Percentiles rank a stretch among this genome's conserved stretches.
phyloP scores from a whole-genome alignment of 2,797 vertebrate genomes.

The Odontamblyopus lacepedii region DNA sequence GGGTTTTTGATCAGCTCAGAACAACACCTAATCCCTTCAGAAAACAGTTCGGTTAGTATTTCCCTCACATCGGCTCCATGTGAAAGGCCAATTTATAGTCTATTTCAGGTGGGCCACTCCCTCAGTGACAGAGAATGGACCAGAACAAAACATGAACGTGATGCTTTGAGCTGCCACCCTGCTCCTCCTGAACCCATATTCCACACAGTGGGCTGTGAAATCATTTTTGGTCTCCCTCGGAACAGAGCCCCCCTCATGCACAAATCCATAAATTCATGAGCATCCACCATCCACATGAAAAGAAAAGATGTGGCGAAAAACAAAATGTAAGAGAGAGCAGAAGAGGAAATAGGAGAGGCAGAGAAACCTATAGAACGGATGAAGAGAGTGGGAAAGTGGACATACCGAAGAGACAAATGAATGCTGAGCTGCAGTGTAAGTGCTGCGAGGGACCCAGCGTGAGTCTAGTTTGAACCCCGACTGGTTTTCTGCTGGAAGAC shows the following conservation, averaged over 20 bases:
- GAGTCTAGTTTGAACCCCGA: slow-evolving; percentile 66
- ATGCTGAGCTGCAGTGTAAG: slow-evolving; percentile 63
- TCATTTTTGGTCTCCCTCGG: slow-evolving; percentile 71
- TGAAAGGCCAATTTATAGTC: slow-evolving; percentile 54
- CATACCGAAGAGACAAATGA: slow-evolving; percentile 48
- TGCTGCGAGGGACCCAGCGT: slow-evolving; percentile 65
- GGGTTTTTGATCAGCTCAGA: slow-evolving; percentile 11
- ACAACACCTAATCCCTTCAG: slow-evolving; percentile 11
- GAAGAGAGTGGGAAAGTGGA: slow-evolving; percentile 29
- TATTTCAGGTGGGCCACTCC: slow-evolving; percentile 61
- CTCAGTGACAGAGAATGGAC: slow-evolving; percentile 62
- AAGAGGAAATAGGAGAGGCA: slow-evolving; percentile 22
- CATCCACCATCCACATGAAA: slow-evolving; percentile 67
- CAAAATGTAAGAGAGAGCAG: slow-evolving; percentile 50
- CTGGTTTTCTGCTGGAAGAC: slow-evolving; percentile 65
- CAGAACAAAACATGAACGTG: slow-evolving; percentile 69
- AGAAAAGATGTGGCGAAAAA: slow-evolving; percentile 61
- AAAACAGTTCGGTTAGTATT: slow-evolving; percentile 36
- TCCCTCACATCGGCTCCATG: slow-evolving; percentile 33
- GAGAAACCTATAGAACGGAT: slow-evolving; percentile 34
- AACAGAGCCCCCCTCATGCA: slow-evolving; percentile 61
- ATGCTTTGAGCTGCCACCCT: slow-evolving; percentile 61
- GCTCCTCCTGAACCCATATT: slow-evolving; percentile 60
- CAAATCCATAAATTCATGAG: slow-evolving; percentile 81
- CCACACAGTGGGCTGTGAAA: slow-evolving; percentile 74